Evolutionary conservation across 2,888 invertebrate species (phyloP).

Genomic region (Margaritifera margaritifera): DNA sequence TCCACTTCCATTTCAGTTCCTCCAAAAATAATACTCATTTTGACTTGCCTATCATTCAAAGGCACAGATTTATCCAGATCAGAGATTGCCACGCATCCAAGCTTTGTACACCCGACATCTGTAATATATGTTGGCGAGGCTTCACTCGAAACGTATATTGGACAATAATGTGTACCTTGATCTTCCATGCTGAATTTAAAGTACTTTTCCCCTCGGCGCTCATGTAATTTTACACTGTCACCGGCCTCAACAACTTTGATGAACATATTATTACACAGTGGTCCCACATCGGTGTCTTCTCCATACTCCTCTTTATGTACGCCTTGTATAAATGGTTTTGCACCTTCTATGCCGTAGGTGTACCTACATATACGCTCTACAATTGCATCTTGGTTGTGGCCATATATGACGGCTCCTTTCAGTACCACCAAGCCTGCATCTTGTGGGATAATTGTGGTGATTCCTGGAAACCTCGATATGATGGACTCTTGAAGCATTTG

Average conservation of each 20-base stretch:
- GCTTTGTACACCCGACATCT: too few species aligned
- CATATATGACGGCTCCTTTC: slow-evolving; percentile 35
- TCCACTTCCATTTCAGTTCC: too few species aligned
- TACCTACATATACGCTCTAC: slow-evolving; percentile 25
- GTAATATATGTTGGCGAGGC: too few species aligned
- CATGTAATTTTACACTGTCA: neutral
- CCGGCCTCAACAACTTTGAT: slow-evolving; percentile 29
- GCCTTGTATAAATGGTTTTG: slow-evolving; percentile 17
- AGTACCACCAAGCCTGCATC: slow-evolving; percentile 28
- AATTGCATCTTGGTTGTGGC: slow-evolving; percentile 26
- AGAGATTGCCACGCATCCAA: too few species aligned
- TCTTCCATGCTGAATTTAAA: neutral
- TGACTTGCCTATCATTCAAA: too few species aligned
- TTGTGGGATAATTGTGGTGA: slow-evolving; percentile 12
- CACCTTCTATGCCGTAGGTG: slow-evolving; percentile 32
- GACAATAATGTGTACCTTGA: too few species aligned
- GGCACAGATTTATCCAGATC: too few species aligned
- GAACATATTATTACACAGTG: slow-evolving; percentile 22
- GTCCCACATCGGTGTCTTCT: slow-evolving; percentile 2
- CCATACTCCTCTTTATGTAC: slow-evolving; percentile 16
- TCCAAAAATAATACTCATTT: neutral
- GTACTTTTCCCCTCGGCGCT: too few species aligned
- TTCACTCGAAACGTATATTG: too few species aligned
- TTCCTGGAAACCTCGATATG: too few species aligned
- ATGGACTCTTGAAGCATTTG: too few species aligned